phyloP scores from a whole-genome alignment of 2,888 invertebrate species.

The Acanthopleura granulata region DNA sequence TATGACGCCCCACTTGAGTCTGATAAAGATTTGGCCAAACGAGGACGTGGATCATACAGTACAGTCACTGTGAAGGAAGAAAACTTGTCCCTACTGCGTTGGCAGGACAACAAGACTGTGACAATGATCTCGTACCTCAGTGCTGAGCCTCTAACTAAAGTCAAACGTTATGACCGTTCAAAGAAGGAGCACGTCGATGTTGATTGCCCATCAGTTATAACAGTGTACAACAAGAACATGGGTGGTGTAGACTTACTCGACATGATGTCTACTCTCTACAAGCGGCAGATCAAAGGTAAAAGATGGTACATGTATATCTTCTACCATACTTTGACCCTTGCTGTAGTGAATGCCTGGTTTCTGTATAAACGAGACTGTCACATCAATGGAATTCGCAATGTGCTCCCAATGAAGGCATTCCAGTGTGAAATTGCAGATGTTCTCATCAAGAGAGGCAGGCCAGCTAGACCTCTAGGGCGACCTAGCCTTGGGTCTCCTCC shows the following conservation, averaged over 20 bases:
- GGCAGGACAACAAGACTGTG: constrained; percentile 24
- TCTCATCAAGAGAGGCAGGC: neutral
- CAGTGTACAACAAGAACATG: constrained; percentile 19
- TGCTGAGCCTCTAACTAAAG: neutral
- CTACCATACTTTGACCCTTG: constrained; percentile 15
- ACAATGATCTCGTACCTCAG: constrained; percentile 14
- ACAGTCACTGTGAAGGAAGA: too few relatives aligned
- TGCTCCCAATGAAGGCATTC: too few relatives aligned
- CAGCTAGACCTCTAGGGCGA: neutral
- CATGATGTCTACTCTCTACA: constrained; percentile 8
- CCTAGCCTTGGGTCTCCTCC: neutral
- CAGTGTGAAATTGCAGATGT: constrained; percentile 1
- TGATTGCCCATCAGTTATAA: neutral
- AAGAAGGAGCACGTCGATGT: neutral
- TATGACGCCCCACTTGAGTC: neutral
- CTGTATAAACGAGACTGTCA: constrained; percentile 18
- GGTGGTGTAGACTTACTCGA: constrained; percentile 21
- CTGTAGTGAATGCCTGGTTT: constrained; percentile 24
- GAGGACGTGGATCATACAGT: constrained; percentile 21
- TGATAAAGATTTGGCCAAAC: constrained; percentile 21
- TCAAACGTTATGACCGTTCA: neutral
- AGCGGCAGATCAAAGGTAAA: neutral
- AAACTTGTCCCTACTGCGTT: neutral
- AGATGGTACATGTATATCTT: constrained; percentile 25
- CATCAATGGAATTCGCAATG: neutral